Percentiles rank a stretch among this genome's conserved stretches.
Conservation (phyloP, 2,113 vertebrate species). For the Orcinus orca region DNA sequence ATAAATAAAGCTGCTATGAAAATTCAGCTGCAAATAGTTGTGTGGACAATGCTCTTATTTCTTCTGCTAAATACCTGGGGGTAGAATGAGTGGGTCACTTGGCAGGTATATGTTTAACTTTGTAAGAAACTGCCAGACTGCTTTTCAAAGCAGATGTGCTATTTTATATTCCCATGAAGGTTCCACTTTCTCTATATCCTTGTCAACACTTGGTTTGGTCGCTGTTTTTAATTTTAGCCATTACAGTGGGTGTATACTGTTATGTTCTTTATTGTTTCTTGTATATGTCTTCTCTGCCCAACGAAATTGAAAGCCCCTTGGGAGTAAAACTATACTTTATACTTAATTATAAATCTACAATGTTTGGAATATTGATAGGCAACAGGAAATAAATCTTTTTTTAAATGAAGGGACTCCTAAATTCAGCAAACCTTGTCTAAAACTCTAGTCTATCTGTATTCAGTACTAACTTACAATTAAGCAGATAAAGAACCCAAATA, state of each 20-base stretch:
- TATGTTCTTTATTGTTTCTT: background rate
- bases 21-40: background rate
- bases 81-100: background rate
- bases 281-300: background rate
- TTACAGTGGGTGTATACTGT: background rate
- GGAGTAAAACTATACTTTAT: conserved; percentile 30
- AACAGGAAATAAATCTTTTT: conserved; percentile 8
- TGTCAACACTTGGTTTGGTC: conserved; percentile 7
- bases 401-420: conserved; percentile 18
- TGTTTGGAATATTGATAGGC: background rate
- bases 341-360: background rate
- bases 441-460: background rate
- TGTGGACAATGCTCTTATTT: conserved; percentile 10
- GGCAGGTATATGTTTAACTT: background rate
- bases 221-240: conserved; percentile 4
- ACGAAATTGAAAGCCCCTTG: background rate
- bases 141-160: background rate
- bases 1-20: background rate
- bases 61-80: background rate
- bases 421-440: conserved; percentile 24
- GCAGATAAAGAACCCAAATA: background rate
- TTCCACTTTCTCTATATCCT: conserved; percentile 21
- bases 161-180: background rate
- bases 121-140: background rate
- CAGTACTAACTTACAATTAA: background rate